These are phyloP conservation scores for Sphenopsis melanotis DNA, from an alignment of 2,797 vertebrate genomes.

Conservation along the genomic window DNA sequence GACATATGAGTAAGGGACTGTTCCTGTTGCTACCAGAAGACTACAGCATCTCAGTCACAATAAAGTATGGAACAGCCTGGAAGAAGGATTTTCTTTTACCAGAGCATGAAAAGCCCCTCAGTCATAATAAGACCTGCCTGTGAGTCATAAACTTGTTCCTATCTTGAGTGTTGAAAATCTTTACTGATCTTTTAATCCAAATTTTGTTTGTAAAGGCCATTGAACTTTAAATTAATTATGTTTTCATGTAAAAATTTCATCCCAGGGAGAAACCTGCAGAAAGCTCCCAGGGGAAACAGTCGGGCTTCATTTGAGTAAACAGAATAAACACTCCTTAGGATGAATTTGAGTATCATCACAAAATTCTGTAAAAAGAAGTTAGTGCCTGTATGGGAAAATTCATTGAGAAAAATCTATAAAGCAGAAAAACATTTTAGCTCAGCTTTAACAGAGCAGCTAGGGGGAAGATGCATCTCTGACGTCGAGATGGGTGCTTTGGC, in stretches of 20 bases:
- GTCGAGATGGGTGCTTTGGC: background rate
- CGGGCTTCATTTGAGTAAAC: background rate
- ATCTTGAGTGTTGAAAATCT: background rate
- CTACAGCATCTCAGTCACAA: background rate
- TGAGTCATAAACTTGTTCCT: background rate
- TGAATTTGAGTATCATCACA: background rate
- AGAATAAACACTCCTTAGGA: background rate
- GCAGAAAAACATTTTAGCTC: background rate
- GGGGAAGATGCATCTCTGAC: background rate
- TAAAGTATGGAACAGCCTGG: background rate
- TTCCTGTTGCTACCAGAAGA: background rate
- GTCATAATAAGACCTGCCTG: background rate
- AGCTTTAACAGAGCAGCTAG: background rate
- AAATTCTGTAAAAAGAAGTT: background rate
- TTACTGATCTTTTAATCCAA: background rate
- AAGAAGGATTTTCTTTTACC: background rate
- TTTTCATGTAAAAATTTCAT: background rate
- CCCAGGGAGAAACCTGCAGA: background rate
- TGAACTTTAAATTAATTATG: background rate
- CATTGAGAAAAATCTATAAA: background rate
- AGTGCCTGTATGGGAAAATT: background rate
- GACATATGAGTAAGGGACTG: background rate
- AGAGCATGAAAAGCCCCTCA: background rate
- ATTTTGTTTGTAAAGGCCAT: background rate
- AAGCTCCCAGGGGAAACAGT: background rate